These are phyloP conservation scores for Coelogynopora nodosa DNA, from an alignment of 2,888 invertebrate genomes.

Conservation along the genomic window DNA sequence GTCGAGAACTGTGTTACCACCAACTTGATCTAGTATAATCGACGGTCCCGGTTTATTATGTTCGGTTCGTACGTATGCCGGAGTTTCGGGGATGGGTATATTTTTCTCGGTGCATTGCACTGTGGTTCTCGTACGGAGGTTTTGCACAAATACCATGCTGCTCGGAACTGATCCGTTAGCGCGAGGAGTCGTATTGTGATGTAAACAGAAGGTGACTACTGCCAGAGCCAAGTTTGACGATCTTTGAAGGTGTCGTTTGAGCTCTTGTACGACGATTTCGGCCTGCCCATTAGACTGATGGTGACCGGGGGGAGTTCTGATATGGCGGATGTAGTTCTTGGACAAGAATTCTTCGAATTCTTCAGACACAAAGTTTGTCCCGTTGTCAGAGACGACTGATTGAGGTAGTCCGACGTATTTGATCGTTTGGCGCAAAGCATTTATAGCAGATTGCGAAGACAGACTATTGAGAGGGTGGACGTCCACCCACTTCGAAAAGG, in stretches of 20 bases:
- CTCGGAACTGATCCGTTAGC: neutral
- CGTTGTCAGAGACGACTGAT: neutral
- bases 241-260: neutral
- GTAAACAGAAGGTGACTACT: neutral
- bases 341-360: neutral
- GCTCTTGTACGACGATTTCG: neutral
- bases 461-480: neutral
- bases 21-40: neutral
- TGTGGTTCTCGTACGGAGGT: neutral
- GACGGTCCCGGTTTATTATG: neutral
- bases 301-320: neutral
- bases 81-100: neutral
- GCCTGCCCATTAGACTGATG: neutral
- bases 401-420: neutral
- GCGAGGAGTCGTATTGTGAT: neutral
- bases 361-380: neutral
- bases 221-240: neutral
- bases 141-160: neutral
- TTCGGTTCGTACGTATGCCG: neutral
- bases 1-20: neutral
- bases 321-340: neutral
- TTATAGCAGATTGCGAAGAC: neutral
- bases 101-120: neutral
- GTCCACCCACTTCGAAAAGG: neutral
- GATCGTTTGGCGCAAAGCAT: neutral